A percentile compares a stretch with the other conserved stretches of the same genome.
These are phyloP conservation scores for Phalangium opilio DNA, from an alignment of 2,888 invertebrate species.

Conservation along the genomic window DNA sequence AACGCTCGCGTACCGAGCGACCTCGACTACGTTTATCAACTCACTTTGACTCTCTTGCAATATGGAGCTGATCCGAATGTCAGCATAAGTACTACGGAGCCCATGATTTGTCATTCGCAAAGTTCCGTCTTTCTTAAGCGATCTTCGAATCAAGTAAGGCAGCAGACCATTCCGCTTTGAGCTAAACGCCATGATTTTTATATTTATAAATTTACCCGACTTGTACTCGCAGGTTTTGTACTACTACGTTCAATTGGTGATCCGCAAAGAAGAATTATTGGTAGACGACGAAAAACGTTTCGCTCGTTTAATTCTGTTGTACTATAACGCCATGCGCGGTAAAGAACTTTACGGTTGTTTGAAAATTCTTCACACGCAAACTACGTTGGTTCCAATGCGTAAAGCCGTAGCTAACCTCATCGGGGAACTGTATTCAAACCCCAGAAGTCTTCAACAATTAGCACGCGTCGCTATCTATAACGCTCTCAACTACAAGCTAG, in stretches of 20 bases:
- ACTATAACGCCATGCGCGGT: conserved; percentile 44
- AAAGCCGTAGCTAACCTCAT: conserved; percentile 45
- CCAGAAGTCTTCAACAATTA: conserved; percentile 54
- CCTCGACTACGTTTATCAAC: conserved; percentile 50
- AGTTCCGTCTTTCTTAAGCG: conserved; percentile 41
- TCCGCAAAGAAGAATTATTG: conserved; percentile 39
- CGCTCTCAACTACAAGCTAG: conserved; percentile 45
- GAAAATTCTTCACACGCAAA: conserved; percentile 43
- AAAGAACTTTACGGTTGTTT: conserved; percentile 50
- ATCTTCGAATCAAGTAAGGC: conserved; percentile 36
- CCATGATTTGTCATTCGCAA: conserved; percentile 38
- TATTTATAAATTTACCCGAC: too few relatives aligned
- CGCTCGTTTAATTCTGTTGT: conserved; percentile 44
- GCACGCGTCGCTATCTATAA: conserved; percentile 52
- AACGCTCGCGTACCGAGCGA: conserved; percentile 49
- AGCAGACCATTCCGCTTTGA: too few relatives aligned
- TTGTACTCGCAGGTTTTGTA: conserved; percentile 40
- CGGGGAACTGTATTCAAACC: conserved; percentile 46
- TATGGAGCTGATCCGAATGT: conserved; percentile 58
- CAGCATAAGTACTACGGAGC: conserved; percentile 38
- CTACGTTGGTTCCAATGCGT: conserved; percentile 42
- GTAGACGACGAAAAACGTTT: conserved; percentile 46
- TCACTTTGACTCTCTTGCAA: conserved; percentile 52
- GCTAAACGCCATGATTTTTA: too few relatives aligned
- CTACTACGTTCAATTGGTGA: conserved; percentile 53